Percentiles rank a stretch among this genome's conserved stretches.
Conservation (phyloP, 2,888 invertebrate species). For the Drosophila quinaria region DNA sequence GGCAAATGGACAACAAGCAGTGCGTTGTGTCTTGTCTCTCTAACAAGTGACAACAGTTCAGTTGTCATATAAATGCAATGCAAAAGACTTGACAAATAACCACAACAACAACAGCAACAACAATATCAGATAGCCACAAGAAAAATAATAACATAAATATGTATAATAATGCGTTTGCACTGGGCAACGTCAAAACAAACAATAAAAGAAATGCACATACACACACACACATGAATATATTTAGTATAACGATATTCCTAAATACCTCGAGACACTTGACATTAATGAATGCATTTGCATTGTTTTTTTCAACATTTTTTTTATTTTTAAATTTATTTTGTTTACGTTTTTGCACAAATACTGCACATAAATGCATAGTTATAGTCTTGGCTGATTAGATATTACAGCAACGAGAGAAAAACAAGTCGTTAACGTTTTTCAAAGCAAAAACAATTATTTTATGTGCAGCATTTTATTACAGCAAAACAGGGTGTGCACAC, state of each 20-base stretch:
- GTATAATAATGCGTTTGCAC: slow-evolving; percentile 42
- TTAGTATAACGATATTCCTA: slow-evolving; percentile 28
- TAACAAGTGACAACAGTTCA: slow-evolving; percentile 43
- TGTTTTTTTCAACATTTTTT: slow-evolving; percentile 24
- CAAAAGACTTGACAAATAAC: slow-evolving; percentile 47
- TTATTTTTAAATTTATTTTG: slow-evolving; percentile 30
- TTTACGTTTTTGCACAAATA: slow-evolving; percentile 31
- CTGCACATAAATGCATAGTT: slow-evolving; percentile 26
- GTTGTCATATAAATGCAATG: slow-evolving; percentile 61
- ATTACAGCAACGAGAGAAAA: slow-evolving; percentile 47
- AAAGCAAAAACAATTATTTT: slow-evolving; percentile 36
- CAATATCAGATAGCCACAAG: slow-evolving; percentile 5
- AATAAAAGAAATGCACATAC: neutral
- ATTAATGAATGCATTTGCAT: slow-evolving; percentile 64
- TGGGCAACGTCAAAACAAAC: slow-evolving; percentile 24
- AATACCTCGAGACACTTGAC: slow-evolving; percentile 52
- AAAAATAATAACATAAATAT: slow-evolving; percentile 17
- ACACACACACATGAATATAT: neutral
- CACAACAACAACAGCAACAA: slow-evolving; percentile 5
- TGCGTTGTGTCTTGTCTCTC: slow-evolving; percentile 9
- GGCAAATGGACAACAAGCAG: slow-evolving; percentile 41
- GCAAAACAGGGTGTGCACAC: neutral
- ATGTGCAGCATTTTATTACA: slow-evolving; percentile 22
- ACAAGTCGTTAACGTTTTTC: slow-evolving; percentile 44
- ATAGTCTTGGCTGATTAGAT: slow-evolving; percentile 54